Conservation (phyloP, 2,113 vertebrate genomes). For the Limanda limanda region DNA sequence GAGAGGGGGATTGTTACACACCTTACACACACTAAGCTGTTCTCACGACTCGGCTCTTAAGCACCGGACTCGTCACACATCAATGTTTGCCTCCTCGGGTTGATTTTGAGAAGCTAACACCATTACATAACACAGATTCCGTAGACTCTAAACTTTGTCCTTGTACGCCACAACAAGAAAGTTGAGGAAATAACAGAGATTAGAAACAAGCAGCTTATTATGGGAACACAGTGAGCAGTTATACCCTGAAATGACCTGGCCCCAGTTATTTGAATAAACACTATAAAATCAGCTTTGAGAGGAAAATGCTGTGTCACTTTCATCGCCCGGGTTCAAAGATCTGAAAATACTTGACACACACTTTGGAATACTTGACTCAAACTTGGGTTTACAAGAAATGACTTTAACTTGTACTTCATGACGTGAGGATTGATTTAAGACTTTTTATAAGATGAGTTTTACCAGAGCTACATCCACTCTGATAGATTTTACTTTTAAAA, state of each 20-base stretch:
- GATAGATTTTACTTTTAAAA: too few relatives aligned
- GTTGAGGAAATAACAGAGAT: too few relatives aligned
- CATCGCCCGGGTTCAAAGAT: not conserved
- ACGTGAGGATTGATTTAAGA: too few relatives aligned
- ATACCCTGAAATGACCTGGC: not conserved
- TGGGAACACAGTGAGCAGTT: not conserved
- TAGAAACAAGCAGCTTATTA: not conserved
- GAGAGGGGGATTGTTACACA: slow-evolving; percentile 28
- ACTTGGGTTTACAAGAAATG: not conserved
- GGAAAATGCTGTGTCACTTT: not conserved
- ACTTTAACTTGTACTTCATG: too few relatives aligned
- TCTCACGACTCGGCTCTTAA: slow-evolving; percentile 14
- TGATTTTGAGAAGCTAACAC: not conserved
- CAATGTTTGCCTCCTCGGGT: not conserved
- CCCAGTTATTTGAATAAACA: too few relatives aligned
- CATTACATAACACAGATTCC: slow-evolving; percentile 4
- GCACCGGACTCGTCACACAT: slow-evolving; percentile 1
- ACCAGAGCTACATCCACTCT: too few relatives aligned
- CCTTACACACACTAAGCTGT: slow-evolving; percentile 15
- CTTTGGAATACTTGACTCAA: not conserved
- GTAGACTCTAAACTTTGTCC: not conserved
- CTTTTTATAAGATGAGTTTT: too few relatives aligned
- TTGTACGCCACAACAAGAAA: not conserved
- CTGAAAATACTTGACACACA: not conserved
- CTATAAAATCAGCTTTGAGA: too few relatives aligned